A percentile compares a stretch with the other conserved stretches of the same genome.
Conservation (phyloP, 2,797 vertebrate species). For the Pristis pectinata region DNA sequence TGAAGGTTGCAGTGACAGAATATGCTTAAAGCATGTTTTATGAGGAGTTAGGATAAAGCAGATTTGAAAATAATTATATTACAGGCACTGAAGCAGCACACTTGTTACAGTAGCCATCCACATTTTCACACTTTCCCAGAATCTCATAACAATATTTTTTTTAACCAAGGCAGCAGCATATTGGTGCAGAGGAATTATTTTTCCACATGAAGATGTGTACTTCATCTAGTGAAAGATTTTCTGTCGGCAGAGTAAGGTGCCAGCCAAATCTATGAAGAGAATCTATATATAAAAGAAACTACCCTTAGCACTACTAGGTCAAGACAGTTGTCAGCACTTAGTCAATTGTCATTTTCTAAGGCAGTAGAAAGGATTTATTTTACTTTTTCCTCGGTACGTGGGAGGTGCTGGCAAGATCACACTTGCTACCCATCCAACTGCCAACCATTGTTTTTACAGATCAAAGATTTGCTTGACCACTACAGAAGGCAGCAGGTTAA, state of each 20-base stretch:
- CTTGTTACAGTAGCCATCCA: neutral
- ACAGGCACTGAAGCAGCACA: neutral
- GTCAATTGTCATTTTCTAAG: slow-evolving; percentile 15
- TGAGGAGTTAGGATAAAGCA: neutral
- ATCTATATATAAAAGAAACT: neutral
- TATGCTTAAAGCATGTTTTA: neutral
- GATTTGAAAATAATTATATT: neutral
- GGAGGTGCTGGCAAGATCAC: neutral
- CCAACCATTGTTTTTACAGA: neutral
- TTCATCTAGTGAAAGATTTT: neutral
- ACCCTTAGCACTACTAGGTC: neutral
- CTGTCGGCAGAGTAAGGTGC: neutral
- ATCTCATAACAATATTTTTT: neutral
- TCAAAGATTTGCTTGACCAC: neutral
- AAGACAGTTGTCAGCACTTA: neutral
- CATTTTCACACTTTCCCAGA: neutral
- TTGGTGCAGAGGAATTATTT: neutral
- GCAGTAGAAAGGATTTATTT: neutral
- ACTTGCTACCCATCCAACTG: neutral
- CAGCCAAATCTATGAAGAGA: neutral
- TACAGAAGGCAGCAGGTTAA: neutral
- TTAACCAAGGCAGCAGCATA: neutral
- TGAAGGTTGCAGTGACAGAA: neutral
- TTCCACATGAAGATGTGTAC: neutral
- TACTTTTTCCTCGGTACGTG: neutral